These are phyloP conservation scores for Orthosia cruda DNA, from an alignment of 2,888 invertebrate species.

Conservation along the genomic window DNA sequence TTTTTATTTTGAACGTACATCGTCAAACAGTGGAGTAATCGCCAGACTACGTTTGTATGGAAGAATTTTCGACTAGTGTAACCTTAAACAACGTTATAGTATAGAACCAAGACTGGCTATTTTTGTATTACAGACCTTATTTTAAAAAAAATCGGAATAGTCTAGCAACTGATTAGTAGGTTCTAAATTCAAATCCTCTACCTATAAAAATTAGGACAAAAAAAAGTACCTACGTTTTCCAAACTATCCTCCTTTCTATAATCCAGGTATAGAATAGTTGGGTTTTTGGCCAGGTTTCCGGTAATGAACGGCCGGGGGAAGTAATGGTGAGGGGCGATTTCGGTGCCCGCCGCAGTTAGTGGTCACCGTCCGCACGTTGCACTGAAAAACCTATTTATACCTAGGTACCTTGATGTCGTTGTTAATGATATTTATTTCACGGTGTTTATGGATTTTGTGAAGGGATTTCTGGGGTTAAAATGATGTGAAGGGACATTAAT, in stretches of 20 bases:
- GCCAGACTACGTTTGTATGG: too few relatives aligned
- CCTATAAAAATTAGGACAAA: background rate
- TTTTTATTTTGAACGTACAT: too few relatives aligned
- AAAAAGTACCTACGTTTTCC: background rate
- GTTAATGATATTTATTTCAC: conserved; percentile 57
- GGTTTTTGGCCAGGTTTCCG: conserved; percentile 73
- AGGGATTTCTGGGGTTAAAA: background rate
- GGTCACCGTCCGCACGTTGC: conserved; percentile 66
- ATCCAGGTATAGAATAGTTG: conserved; percentile 64
- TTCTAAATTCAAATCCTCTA: too few relatives aligned
- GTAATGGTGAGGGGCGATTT: conserved; percentile 75
- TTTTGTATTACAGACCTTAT: too few relatives aligned
- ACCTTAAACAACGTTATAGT: too few relatives aligned
- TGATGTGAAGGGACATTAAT: background rate
- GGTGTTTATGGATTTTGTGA: conserved; percentile 21
- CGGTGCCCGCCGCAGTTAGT: conserved; percentile 71
- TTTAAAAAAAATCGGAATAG: too few relatives aligned
- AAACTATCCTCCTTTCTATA: conserved; percentile 23
- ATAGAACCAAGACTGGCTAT: too few relatives aligned
- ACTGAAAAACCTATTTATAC: conserved; percentile 58
- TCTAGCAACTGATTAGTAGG: too few relatives aligned
- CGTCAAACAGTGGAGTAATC: too few relatives aligned
- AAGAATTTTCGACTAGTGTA: too few relatives aligned
- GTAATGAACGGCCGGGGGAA: conserved; percentile 77
- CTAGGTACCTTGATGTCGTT: conserved; percentile 12